Evolutionary conservation across 2,797 vertebrate genomes (phyloP), one percentile per base, ranked within the genome.

Genomic region (Danio choprae): DNA sequence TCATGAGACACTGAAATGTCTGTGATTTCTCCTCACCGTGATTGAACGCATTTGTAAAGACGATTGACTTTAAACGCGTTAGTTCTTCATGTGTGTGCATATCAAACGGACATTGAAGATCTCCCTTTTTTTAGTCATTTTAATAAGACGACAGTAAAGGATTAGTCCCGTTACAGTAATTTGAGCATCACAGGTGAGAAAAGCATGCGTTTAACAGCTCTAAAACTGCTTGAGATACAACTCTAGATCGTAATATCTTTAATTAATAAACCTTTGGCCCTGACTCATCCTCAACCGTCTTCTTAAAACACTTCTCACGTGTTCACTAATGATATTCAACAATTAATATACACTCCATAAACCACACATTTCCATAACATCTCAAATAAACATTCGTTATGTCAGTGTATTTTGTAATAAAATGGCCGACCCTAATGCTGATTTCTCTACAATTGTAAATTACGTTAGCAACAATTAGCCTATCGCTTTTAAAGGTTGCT

Each of bases 161-260:
- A 51, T 16, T 51, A 8, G 36, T 55, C 4, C 51, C 15, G 36
- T 56, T n/a, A 20, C 51, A 72, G 51, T 22, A 50, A 44, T 40
- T 67, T 22, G 16, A 72, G 40, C 38, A 56, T 56, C 38, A 56
- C 51, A 72, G 69, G 69, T 72, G 51, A 72, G 69, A 22, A 4
- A 7, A 6, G 51, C 69, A 55, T 72, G 18, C 38, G 13, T 50
- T 3, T 56, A 22, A 40, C n/a, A 16, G 10, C 11, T n/a, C 51
- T 55, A 13, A 15, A 9, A 8, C 40, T 41, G 10, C 22, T 16
- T 38, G 36, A 16, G 60, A 16, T 41, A 16, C 7, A 41, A 9
- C 38, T 41, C 29, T 71, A 13, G 20, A 48, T 36, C 12, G 50
- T 50, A 36, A 18, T 40, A 38, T 9, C 29, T 44, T 50, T 68